Percentiles rank a stretch among this genome's conserved stretches.
Evolutionary conservation across 2,888 invertebrate species (phyloP).

Genomic region (Orthosia cruda): DNA sequence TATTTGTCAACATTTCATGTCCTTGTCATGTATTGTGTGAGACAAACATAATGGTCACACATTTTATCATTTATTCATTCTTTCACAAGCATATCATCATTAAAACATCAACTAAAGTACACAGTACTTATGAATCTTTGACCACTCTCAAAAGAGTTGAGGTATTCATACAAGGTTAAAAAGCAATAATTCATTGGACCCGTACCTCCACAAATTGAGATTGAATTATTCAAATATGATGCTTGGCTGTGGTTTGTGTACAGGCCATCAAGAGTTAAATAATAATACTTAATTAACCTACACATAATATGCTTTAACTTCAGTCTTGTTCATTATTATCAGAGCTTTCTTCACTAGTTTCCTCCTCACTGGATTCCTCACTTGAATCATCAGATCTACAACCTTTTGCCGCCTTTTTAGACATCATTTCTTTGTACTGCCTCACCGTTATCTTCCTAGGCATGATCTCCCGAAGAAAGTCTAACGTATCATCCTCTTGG

Average conservation of each 20-base stretch:
- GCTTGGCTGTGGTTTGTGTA: neutral
- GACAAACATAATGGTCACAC: too few relatives aligned
- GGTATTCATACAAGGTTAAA: neutral
- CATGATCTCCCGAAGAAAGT: slow-evolving; percentile 94
- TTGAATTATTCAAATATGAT: neutral
- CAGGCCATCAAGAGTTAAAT: neutral
- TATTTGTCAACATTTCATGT: neutral
- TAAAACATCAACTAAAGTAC: slow-evolving; percentile 24
- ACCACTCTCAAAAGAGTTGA: neutral
- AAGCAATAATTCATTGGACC: neutral
- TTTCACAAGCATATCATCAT: neutral
- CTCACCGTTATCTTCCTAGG: slow-evolving; percentile 94
- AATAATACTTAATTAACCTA: slow-evolving; percentile 12
- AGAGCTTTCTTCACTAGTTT: slow-evolving; percentile 81
- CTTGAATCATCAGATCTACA: slow-evolving; percentile 81
- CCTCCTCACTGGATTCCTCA: slow-evolving; percentile 84
- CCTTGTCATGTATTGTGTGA: too few relatives aligned
- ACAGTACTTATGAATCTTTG: slow-evolving; percentile 34
- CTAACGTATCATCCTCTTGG: slow-evolving; percentile 93
- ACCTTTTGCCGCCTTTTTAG: slow-evolving; percentile 88
- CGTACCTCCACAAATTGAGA: neutral
- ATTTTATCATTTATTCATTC: neutral
- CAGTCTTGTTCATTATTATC: slow-evolving; percentile 82
- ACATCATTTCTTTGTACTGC: slow-evolving; percentile 93
- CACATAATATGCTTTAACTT: slow-evolving; percentile 35